A percentile compares a stretch with the other conserved stretches of the same genome.
Evolutionary conservation across 23 tunicate species (phyloP).

Genomic region (Aplidium turbinatum): DNA sequence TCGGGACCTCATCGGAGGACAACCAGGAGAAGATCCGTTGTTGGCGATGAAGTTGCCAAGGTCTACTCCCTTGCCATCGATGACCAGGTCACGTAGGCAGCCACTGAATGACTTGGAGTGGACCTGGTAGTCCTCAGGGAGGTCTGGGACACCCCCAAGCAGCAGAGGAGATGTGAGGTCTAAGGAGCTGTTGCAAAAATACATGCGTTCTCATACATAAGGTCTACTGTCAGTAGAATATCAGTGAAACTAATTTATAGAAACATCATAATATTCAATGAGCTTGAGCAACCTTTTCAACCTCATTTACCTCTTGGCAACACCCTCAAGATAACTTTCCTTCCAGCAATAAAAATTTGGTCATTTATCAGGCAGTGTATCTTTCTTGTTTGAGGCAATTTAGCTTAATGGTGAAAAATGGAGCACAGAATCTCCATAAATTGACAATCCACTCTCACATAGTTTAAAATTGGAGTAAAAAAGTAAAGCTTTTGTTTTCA

Average conservation of each 20-base stretch:
- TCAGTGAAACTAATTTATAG: too few relatives aligned
- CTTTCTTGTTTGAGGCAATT: too few relatives aligned
- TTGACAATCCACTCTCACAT: too few relatives aligned
- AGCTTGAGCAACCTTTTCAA: background rate
- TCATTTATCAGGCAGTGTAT: too few relatives aligned
- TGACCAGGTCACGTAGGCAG: constrained; percentile 60
- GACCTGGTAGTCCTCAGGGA: constrained; percentile 84
- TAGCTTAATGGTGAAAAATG: too few relatives aligned
- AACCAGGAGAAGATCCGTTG: constrained; percentile 77
- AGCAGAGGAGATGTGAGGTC: constrained; percentile 87
- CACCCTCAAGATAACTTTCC: background rate
- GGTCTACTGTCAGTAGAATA: too few relatives aligned
- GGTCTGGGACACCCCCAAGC: constrained; percentile 81
- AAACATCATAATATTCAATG: too few relatives aligned
- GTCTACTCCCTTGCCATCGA: constrained; percentile 60
- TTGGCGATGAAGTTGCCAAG: constrained; percentile 57
- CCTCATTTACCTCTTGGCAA: background rate
- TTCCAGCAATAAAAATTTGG: background rate
- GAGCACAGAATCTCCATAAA: too few relatives aligned
- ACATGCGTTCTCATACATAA: too few relatives aligned
- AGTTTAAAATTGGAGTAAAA: too few relatives aligned
- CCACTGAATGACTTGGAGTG: constrained; percentile 53
- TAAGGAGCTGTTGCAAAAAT: constrained; percentile 64
- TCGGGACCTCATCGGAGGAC: constrained; percentile 47
- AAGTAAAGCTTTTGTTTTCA: background rate